phyloP scores from a whole-genome alignment of 2,888 invertebrate genomes.

The Drosophila falleni region DNA sequence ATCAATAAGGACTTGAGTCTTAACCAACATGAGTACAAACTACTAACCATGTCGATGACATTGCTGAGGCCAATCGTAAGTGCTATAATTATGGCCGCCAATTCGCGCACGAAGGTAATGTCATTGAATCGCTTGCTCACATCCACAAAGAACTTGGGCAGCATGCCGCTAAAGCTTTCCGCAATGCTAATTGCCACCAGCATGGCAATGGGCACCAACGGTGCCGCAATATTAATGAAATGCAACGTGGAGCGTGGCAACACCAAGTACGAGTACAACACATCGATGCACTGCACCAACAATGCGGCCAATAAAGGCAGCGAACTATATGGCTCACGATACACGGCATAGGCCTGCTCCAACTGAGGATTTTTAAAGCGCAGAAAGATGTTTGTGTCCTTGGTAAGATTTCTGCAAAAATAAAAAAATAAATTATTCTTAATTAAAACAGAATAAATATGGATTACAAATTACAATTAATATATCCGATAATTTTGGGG shows the following conservation, averaged over 20 bases:
- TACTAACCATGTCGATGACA: slow-evolving; percentile 88
- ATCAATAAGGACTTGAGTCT: slow-evolving; percentile 34
- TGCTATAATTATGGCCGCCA: slow-evolving; percentile 87
- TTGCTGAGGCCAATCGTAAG: slow-evolving; percentile 87
- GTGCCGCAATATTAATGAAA: slow-evolving; percentile 82
- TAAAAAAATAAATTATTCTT: neutral
- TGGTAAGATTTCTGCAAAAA: slow-evolving; percentile 86
- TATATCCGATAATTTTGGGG: no score
- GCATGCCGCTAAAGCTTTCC: slow-evolving; percentile 84
- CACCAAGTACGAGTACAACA: slow-evolving; percentile 87
- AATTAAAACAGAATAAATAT: neutral
- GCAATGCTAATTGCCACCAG: slow-evolving; percentile 84
- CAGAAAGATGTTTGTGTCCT: slow-evolving; percentile 89
- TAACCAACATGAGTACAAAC: neutral
- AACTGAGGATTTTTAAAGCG: slow-evolving; percentile 89
- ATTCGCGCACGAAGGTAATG: slow-evolving; percentile 87
- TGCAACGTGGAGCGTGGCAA: slow-evolving; percentile 86
- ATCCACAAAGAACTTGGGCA: slow-evolving; percentile 86
- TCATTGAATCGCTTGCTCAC: slow-evolving; percentile 87
- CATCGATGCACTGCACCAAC: slow-evolving; percentile 87
- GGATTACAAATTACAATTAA: no score
- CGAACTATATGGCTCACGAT: slow-evolving; percentile 89
- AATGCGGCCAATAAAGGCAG: slow-evolving; percentile 88
- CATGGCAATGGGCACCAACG: slow-evolving; percentile 82
- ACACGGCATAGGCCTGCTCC: slow-evolving; percentile 89